Evolutionary conservation across 92 coral and sea anemone species (phyloP), one percentile per base, ranked within the genome.

Genomic region (Meandrina meandrites): DNA sequence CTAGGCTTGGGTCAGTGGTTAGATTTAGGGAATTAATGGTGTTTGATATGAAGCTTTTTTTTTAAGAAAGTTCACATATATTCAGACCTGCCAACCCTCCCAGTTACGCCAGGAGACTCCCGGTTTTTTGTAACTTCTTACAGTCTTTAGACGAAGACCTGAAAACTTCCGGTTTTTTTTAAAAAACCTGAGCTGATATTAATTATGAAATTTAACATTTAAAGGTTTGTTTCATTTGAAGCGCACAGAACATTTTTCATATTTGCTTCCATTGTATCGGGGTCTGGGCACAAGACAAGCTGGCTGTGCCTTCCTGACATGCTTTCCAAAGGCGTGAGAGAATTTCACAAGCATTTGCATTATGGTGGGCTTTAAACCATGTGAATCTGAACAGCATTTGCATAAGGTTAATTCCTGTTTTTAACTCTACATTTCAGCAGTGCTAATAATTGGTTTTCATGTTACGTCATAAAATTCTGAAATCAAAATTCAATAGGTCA

Each of bases 351-450:
- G 82, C 68, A 79, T n/a, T n/a, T n/a, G n/a, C n/a, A n/a, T n/a
- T n/a, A 79, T 79, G 82, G 82, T 19, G 82, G 68, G 82, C 53
- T 50, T 79, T 79, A n/a, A n/a, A n/a, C n/a, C n/a, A n/a, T n/a
- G n/a, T n/a, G n/a, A n/a, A n/a, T n/a, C n/a, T n/a, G n/a, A n/a
- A n/a, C n/a, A n/a, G n/a, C n/a, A n/a, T n/a, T n/a, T n/a, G n/a
- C n/a, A n/a, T n/a, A n/a, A n/a, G n/a, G n/a, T n/a, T n/a, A n/a
- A n/a, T n/a, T n/a, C n/a, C n/a, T n/a, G n/a, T n/a, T n/a, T n/a
- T n/a, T n/a, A n/a, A n/a, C n/a, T n/a, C n/a, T n/a, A n/a, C n/a
- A n/a, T n/a, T n/a, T n/a, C n/a, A n/a, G n/a, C n/a, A n/a, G n/a
- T n/a, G n/a, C n/a, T n/a, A n/a, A n/a, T n/a, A n/a, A n/a, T n/a